phyloP scores from a whole-genome alignment of 2,113 vertebrate species.

The Cyanocitta stelleri region DNA sequence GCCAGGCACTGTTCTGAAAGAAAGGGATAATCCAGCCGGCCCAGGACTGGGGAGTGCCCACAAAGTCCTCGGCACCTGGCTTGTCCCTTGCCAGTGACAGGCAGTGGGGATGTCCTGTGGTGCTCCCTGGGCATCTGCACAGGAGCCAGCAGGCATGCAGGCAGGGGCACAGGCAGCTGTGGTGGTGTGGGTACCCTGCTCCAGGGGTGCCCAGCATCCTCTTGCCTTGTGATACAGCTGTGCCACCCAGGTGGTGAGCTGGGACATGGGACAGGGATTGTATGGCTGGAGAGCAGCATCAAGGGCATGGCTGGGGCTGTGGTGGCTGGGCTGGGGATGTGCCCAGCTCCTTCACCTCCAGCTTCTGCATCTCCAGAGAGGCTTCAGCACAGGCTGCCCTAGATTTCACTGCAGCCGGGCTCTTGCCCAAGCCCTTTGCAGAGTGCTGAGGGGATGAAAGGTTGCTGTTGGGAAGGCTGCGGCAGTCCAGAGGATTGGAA shows the following conservation, averaged over 20 bases:
- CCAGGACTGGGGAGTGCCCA: not conserved
- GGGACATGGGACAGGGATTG: not conserved
- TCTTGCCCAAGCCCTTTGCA: not conserved
- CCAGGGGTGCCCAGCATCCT: not conserved
- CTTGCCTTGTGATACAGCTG: not conserved
- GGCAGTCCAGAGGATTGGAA: not conserved
- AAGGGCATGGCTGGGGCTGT: not conserved
- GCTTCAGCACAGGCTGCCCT: not conserved
- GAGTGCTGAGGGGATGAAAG: not conserved
- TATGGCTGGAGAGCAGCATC: rapidly evolving
- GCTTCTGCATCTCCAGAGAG: not conserved
- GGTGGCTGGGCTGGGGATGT: not conserved
- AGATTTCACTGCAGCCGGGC: not conserved
- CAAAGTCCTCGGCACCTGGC: not conserved
- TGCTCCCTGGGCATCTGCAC: not conserved
- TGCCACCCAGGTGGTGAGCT: rapidly evolving
- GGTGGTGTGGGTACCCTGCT: not conserved
- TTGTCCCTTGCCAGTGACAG: not conserved
- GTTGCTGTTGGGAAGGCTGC: not conserved
- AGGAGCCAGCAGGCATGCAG: rapidly evolving
- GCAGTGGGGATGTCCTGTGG: not conserved
- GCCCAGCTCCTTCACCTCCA: not conserved
- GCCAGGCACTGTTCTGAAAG: not conserved
- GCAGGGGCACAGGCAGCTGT: not conserved
- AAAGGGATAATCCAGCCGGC: not conserved